Evolutionary conservation across 2,797 vertebrate species (phyloP).

Genomic region (Muscicapa comitata): DNA sequence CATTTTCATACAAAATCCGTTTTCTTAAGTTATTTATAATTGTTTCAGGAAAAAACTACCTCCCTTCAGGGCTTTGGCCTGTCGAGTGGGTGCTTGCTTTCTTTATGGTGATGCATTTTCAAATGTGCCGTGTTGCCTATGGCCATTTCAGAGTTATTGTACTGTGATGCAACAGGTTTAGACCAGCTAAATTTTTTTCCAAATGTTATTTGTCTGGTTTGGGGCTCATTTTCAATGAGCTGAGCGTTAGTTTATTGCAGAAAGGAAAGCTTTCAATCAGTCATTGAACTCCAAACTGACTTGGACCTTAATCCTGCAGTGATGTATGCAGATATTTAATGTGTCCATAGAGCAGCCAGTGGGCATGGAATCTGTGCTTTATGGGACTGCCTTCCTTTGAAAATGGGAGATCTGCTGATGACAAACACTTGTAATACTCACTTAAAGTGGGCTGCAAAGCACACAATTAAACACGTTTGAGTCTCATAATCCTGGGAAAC

Average conservation of each 20-base stretch:
- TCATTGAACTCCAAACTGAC: background rate
- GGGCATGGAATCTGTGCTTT: background rate
- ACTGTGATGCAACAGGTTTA: background rate
- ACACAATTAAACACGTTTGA: background rate
- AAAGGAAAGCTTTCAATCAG: background rate
- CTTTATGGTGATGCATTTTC: background rate
- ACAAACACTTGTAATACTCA: background rate
- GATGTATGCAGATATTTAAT: background rate
- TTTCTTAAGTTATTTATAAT: constrained; percentile 34
- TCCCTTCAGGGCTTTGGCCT: constrained; percentile 23
- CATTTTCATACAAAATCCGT: background rate
- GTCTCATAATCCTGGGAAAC: background rate
- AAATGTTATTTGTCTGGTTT: background rate
- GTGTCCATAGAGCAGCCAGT: background rate
- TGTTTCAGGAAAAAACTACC: background rate
- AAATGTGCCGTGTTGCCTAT: background rate
- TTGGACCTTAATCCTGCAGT: background rate
- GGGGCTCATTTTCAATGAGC: background rate
- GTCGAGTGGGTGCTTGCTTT: background rate
- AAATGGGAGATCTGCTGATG: background rate
- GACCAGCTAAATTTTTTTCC: background rate
- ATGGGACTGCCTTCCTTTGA: background rate
- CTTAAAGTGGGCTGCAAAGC: background rate
- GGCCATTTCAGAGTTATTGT: background rate
- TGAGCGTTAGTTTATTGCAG: background rate